A percentile compares a stretch with the other conserved stretches of the same genome.
These are phyloP conservation scores for Furcifer pardalis DNA, from an alignment of 2,797 vertebrate species.

Conservation along the genomic window DNA sequence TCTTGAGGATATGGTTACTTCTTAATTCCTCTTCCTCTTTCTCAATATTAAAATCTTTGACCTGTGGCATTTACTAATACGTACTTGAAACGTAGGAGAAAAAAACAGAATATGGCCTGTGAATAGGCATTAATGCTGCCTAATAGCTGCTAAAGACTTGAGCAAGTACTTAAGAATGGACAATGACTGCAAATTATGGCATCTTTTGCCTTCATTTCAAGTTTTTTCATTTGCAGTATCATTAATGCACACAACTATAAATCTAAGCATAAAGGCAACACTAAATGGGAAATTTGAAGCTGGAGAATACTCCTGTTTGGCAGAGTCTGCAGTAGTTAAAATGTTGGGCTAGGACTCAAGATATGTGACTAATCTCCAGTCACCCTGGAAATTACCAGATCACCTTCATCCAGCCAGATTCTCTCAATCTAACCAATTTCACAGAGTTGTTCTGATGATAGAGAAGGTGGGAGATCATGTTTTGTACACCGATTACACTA, in stretches of 20 bases:
- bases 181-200: neutral
- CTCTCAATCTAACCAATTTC: too few species aligned
- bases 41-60: too few species aligned
- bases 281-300: slow-evolving; percentile 8
- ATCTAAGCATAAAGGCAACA: neutral
- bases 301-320: too few species aligned
- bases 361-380: too few species aligned
- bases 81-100: neutral
- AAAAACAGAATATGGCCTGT: neutral
- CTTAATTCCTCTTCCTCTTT: neutral
- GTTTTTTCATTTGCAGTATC: neutral
- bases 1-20: neutral
- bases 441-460: too few species aligned
- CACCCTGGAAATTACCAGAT: too few species aligned
- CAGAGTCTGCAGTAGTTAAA: too few species aligned
- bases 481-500: too few species aligned
- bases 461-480: neutral
- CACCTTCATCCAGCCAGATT: too few species aligned
- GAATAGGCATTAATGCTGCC: slow-evolving; percentile 11
- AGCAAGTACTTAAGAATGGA: neutral
- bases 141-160: slow-evolving; percentile 4
- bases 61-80: neutral
- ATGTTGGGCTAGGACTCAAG: too few species aligned
- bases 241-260: slow-evolving; percentile 9
- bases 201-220: neutral